Conservation (phyloP, 1,140 invertebrate genomes). For the Nomia melanderi region DNA sequence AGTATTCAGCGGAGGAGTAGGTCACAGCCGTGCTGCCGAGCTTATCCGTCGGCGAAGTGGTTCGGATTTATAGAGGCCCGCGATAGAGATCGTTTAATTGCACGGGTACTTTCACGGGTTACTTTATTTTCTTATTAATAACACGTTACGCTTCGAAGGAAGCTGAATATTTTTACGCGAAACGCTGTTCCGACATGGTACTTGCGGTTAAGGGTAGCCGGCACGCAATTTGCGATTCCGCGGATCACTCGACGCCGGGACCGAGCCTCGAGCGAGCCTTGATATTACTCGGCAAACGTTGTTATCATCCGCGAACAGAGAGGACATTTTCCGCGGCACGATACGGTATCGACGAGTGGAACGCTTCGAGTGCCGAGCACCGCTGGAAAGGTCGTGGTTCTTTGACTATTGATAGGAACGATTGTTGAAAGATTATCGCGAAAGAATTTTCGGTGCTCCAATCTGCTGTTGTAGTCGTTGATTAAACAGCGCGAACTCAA, state of each 20-base stretch:
- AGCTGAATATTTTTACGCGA: no score
- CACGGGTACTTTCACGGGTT: neutral
- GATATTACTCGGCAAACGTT: slow-evolving; percentile 16
- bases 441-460: no score
- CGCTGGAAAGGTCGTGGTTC: slow-evolving; percentile 11
- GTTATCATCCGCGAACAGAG: slow-evolving; percentile 22
- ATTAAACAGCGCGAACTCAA: no score
- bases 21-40: neutral
- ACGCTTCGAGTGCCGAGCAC: neutral
- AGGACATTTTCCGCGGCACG: neutral
- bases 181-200: no score
- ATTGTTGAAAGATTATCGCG: no score
- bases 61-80: neutral
- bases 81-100: neutral
- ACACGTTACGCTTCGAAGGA: no score
- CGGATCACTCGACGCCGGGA: no score
- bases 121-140: no score
- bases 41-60: neutral
- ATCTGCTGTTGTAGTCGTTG: no score
- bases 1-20: neutral
- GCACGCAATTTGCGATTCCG: slow-evolving; percentile 5
- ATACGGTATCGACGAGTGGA: slow-evolving; percentile 16
- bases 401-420: no score
- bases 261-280: neutral
- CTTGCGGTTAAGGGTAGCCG: neutral